A percentile compares a stretch with the other conserved stretches of the same genome.
Evolutionary conservation across 2,113 vertebrate species (phyloP).

Genomic region (Clarias magur): DNA sequence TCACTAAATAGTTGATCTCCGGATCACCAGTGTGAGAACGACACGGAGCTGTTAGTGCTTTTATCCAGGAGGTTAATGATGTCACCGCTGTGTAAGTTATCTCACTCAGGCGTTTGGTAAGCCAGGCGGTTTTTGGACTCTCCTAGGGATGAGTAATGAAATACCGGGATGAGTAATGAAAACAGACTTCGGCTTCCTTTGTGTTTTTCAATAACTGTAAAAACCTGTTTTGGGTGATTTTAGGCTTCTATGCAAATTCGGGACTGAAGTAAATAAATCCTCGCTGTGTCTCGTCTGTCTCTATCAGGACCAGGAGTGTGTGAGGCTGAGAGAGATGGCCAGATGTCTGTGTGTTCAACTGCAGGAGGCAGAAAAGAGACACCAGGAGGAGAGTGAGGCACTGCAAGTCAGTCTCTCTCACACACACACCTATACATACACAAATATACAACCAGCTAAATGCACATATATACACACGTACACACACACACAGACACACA

Average conservation of each 20-base stretch:
- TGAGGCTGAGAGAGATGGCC: constrained; percentile 64
- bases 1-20: not conserved
- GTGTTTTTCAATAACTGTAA: not conserved
- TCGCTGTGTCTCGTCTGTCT: constrained; percentile 12
- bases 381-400: constrained; percentile 74
- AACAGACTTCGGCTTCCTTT: not conserved
- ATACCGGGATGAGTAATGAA: not conserved
- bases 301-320: constrained; percentile 45
- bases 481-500: not conserved
- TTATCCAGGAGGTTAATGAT: not conserved
- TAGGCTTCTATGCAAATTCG: not conserved
- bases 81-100: constrained; percentile 1
- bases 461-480: not conserved
- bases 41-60: not conserved
- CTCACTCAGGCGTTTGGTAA: not conserved
- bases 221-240: not conserved
- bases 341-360: constrained; percentile 74
- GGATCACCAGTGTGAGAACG: not conserved
- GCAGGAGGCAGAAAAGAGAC: constrained; percentile 77
- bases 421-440: not conserved
- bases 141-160: not conserved
- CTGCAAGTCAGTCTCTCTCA: constrained; percentile 75
- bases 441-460: not conserved
- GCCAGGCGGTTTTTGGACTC: not conserved
- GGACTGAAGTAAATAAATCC: not conserved